Base-by-base conservation (phyloP, 2,113 vertebrate species). In the Scomber scombrus region DNA sequence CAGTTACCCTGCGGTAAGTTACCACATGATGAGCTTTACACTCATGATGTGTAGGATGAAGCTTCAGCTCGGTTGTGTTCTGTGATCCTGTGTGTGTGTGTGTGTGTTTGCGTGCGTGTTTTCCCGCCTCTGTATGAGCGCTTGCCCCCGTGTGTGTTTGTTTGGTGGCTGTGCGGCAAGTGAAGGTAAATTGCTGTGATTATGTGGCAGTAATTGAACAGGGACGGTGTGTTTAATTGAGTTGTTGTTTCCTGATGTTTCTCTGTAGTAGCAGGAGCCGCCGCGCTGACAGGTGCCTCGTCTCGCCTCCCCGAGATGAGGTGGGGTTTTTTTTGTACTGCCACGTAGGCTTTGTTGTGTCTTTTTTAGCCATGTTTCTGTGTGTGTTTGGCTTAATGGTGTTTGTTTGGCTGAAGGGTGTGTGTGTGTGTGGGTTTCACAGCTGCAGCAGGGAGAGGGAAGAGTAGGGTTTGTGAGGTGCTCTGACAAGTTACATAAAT, bases 201-300 rank as follows among this genome's bases (percentile, higher is more conserved):
- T 94, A 94, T 93, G 91, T 92, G 89, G 91, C 89, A 87, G 89
- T 95, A 94, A 95, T 94, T 94, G 93, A 95, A 94, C 88, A 92
- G 93, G 88, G 92, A 94, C 80, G 88, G 92, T 92, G 91, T 93
- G 92, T 93, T 94, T 93, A 94, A 95, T 94, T 93, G 92, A 93
- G 92, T 90, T 93, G 91, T 93, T 92, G 90, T 92, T 92, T 90
- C 91, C 90, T 84, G 88, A 92, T 91, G 91, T 91, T 93, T 82
- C 84, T 89, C 84, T 86, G 86, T 84, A 85, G 88, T 89, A 78
- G 88, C 84, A 76, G 90, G 79, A 86, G 89, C 85, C 74, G 69
- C 76, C 52, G 50, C 29, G 46, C 85, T 91, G 93, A 89, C 93
- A 92, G 90, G 90, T 90, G 90, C 74, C 86, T 91, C 45, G 82